Evolutionary conservation across 2,797 vertebrate genomes (phyloP).

Genomic region (Thamnophis elegans): DNA sequence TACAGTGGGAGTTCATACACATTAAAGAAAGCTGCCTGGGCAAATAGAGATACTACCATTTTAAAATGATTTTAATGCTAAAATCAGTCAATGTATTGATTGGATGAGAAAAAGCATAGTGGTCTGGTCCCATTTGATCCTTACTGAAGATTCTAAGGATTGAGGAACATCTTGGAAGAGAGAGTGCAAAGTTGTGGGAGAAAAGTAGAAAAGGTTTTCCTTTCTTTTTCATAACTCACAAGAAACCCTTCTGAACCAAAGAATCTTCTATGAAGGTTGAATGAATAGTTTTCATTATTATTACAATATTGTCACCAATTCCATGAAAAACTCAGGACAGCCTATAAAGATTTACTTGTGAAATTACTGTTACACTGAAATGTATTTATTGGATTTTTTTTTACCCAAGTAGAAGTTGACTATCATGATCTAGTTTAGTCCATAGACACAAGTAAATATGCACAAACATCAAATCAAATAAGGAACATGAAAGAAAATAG

Average conservation of each 20-base stretch:
- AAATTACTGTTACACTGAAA: not conserved
- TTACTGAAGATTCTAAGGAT: not conserved
- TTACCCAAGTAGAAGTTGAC: not conserved
- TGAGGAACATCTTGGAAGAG: not conserved
- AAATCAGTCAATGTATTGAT: not conserved
- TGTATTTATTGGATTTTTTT: not conserved
- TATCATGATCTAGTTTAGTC: not conserved
- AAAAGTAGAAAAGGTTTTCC: not conserved
- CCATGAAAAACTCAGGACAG: not conserved
- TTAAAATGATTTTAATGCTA: not conserved
- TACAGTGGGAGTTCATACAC: not conserved
- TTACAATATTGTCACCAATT: not conserved
- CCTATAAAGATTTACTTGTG: not conserved
- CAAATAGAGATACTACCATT: not conserved
- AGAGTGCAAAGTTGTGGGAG: not conserved
- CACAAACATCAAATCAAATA: not conserved
- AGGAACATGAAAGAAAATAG: not conserved
- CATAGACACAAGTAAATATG: not conserved
- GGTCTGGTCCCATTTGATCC: too few relatives aligned
- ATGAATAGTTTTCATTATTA: not conserved
- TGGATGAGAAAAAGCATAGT: not conserved
- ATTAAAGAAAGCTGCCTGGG: not conserved
- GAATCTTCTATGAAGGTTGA: too few relatives aligned
- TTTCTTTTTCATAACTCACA: not conserved
- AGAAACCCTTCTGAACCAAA: not conserved